Conservation (phyloP, 1,140 invertebrate genomes). For the Meloidogyne floridensis region DNA sequence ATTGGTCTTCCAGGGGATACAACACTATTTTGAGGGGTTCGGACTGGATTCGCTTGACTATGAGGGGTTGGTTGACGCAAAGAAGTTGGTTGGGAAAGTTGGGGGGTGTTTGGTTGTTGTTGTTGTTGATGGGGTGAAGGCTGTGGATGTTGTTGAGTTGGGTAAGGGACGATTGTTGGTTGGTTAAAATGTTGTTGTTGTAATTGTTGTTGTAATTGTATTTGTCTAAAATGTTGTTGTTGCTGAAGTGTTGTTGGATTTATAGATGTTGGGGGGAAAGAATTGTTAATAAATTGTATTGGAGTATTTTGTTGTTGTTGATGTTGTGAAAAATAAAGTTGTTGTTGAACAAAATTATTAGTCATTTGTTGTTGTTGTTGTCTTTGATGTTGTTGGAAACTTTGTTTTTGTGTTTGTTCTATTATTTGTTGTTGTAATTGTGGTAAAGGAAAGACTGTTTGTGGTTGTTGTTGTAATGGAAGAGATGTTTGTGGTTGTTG, state of each 20-base stretch:
- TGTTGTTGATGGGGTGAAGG: too few relatives aligned
- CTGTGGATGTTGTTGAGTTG: too few relatives aligned
- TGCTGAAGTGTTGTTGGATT: too few relatives aligned
- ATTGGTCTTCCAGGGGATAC: background rate
- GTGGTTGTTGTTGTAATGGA: background rate
- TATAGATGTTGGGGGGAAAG: too few relatives aligned
- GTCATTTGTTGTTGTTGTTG: background rate
- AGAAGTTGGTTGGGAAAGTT: too few relatives aligned
- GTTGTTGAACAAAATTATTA: background rate
- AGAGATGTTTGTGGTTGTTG: background rate
- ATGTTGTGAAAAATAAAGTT: background rate
- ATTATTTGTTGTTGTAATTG: background rate
- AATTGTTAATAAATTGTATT: background rate
- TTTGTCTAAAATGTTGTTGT: too few relatives aligned
- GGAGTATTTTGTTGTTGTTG: background rate
- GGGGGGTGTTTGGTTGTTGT: background rate
- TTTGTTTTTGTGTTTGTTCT: background rate
- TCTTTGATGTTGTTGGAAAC: background rate
- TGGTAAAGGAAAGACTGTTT: background rate
- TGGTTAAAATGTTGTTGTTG: background rate
- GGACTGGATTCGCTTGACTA: background rate
- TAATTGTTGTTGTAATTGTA: too few relatives aligned
- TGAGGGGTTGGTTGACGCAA: too few relatives aligned
- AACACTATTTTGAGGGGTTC: background rate
- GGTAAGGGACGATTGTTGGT: too few relatives aligned